phyloP scores from a whole-genome alignment of 2,797 vertebrate genomes.

The Anabas testudineus region DNA sequence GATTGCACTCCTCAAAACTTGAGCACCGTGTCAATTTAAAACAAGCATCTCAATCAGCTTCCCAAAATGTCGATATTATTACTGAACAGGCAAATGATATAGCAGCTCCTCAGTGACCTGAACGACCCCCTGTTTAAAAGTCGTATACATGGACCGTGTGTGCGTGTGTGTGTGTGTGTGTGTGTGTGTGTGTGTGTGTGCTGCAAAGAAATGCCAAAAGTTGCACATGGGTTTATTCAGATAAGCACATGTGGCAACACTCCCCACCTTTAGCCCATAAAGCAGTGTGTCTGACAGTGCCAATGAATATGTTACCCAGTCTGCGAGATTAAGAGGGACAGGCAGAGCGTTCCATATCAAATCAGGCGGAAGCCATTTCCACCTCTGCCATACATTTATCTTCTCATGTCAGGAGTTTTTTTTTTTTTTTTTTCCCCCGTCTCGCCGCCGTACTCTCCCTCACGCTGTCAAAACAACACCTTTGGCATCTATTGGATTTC shows the following conservation, averaged over 20 bases:
- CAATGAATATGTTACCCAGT: constrained; percentile 76
- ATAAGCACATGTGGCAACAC: constrained; percentile 56
- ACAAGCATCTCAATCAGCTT: neutral
- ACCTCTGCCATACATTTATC: constrained; percentile 80
- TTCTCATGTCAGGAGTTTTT: constrained; percentile 67
- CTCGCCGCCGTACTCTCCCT: constrained; percentile 32
- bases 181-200: constrained; percentile 14
- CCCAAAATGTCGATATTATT: constrained; percentile 7
- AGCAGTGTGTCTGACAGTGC: constrained; percentile 68
- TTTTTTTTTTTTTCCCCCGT: neutral
- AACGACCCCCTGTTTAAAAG: neutral
- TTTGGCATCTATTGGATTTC: constrained; percentile 74
- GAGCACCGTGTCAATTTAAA: constrained; percentile 1
- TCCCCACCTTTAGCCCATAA: constrained; percentile 64
- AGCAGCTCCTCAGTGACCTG: neutral
- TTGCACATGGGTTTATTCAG: constrained; percentile 54
- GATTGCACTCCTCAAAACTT: constrained; percentile 2
- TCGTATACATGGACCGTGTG: neutral
- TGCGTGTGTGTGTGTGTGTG: constrained; percentile 16
- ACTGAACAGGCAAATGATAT: constrained; percentile 1
- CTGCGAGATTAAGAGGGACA: constrained; percentile 80
- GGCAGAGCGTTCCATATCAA: constrained; percentile 74
- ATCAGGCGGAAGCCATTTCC: constrained; percentile 79
- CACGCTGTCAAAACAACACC: constrained; percentile 77
- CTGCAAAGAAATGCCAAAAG: constrained; percentile 50